Base-by-base conservation (phyloP, 2,797 vertebrate species). In the Acipenser ruthenus region DNA sequence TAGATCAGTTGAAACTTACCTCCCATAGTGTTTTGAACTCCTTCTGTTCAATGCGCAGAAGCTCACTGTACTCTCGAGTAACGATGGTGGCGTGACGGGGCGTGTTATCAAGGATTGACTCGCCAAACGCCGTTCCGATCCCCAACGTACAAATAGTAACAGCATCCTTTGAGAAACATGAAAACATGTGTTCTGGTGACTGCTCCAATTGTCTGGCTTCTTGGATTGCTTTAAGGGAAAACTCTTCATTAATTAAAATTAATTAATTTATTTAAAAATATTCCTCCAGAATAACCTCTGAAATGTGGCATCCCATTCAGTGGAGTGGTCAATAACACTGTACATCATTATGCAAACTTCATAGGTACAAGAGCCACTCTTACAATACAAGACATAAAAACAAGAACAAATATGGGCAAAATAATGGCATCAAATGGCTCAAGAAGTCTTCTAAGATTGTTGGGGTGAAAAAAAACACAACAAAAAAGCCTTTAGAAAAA, bases 21-120 rank as follows among this genome's bases (percentile, higher is more conserved):
- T 97, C 94, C 95, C 96, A 99, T 77, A 99, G 89, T 58, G 88
- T 87, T 85, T 92, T 95, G 80, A 98, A 99, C 83, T 94, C 94
- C 82, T 90, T 94, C 87, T 95, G 93, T 70, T 95, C 94, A 18
- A 99, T 93, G 69, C 95, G 93, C 66, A 99, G 91, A 58, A 99
- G 93, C 62, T 98, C 94, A 0, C 95, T 96, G 73, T 82, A 84
- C 77, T 98, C 95, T 73, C 92, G 85, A 6, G 96, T 99, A 76
- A 97, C 92, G 1, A 99, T 95, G 74, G 96, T 98, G 8, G 96
- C 96, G 74, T 96, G 96, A 67, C 96, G 93, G 50, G 96, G 96
- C 1, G 94, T 96, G 82, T 98, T 96, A 82, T 99, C 94, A 83
- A 99, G 84, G 80, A 98, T 95, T 10, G 96, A 99, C 85, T 99